Evolutionary conservation across 2,888 invertebrate genomes (phyloP), one percentile per base, ranked within the genome.

Genomic region (Pammene fasciana): DNA sequence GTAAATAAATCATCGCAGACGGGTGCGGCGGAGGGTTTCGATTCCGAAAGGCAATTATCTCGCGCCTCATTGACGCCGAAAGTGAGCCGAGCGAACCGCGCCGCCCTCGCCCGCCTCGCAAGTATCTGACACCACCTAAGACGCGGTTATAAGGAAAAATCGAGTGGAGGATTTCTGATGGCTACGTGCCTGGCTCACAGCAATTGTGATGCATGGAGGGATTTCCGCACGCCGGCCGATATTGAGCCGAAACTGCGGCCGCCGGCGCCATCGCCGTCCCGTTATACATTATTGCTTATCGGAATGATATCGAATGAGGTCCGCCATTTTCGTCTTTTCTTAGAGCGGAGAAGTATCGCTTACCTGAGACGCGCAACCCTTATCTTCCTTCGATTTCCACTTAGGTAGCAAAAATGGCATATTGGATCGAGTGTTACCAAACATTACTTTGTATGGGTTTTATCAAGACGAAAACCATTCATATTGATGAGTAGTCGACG

Each of bases 1-100:
- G 88, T 91, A 92, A 91, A 92, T 92, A 92, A 92, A 92, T 92
- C 92, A 92, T 92, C 90, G 89, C 86, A 89, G 90, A 86, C 87
- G 86, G 87, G 85, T 85, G 87, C 83, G 86, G 65, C 82, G 84
- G 85, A 86, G 86, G 85, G 88, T 84, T 89, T 89, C 89, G 89
- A 89, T 90, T 88, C 85, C 84, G 86, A 89, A 87, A 90, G 86
- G 87, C 89, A 91, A 90, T 91, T 92, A 91, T 90, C 87, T 89
- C 87, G 84, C 89, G 89, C 89, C 89, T 89, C 90, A 90, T 91
- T 91, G 89, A 84, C 87, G 87, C 82, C 82, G 85, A 90, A 90
- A 90, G 89, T 88, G 86, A 86, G 83, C 84, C 82, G 77, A 85
- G 82, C 79, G 79, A 79, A 82, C 81, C 74, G 76, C 77, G 78